These are phyloP conservation scores for Falco punctatus DNA, from an alignment of 2,113 vertebrate species.

Conservation along the genomic window DNA sequence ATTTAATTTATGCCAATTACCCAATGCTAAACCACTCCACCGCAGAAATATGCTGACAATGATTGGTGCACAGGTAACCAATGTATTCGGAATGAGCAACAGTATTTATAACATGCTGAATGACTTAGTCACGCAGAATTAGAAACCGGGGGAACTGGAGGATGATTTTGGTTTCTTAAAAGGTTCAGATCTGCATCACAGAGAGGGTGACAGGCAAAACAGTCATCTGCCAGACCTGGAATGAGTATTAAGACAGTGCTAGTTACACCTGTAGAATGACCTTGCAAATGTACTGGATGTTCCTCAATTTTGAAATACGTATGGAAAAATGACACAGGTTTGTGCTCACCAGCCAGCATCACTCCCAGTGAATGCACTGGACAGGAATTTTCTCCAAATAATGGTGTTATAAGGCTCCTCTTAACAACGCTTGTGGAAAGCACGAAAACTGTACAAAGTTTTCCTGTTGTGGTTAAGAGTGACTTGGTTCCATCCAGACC, in stretches of 20 bases:
- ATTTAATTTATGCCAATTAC: slow-evolving; percentile 1
- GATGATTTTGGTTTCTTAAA: background rate
- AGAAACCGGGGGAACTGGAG: background rate
- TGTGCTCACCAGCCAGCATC: background rate
- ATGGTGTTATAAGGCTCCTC: background rate
- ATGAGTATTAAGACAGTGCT: background rate
- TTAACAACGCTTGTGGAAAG: background rate
- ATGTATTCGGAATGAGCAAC: background rate
- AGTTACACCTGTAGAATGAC: background rate
- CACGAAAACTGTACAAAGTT: background rate
- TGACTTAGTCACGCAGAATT: background rate
- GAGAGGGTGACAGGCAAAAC: background rate
- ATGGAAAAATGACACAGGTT: background rate
- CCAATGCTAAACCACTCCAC: background rate
- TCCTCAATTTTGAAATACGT: background rate
- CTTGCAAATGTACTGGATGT: background rate
- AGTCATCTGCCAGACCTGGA: background rate
- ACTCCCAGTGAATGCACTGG: background rate
- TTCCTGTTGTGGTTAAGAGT: background rate
- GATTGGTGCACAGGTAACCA: background rate
- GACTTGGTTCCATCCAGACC: background rate
- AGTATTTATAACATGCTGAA: background rate
- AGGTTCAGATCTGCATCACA: background rate
- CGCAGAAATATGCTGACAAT: background rate
- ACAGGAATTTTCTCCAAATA: background rate